Evolutionary conservation across 2,113 vertebrate species (phyloP).

Genomic region (Mastomys natalensis): DNA sequence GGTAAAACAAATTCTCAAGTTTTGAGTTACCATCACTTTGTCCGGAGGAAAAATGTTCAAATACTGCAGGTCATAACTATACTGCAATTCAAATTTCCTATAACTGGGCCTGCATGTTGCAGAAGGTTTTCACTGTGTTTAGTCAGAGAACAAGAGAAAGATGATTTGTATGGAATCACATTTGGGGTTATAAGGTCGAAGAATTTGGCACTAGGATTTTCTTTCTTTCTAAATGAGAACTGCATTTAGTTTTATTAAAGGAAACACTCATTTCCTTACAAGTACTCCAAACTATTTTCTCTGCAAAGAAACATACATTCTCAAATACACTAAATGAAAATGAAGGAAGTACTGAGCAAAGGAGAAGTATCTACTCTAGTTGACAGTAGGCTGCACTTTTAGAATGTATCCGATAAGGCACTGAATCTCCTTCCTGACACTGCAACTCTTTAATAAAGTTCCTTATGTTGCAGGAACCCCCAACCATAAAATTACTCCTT

Average conservation of each 20-base stretch:
- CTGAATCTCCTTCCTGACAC: background rate
- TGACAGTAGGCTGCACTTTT: background rate
- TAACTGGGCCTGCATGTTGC: background rate
- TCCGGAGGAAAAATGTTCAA: background rate
- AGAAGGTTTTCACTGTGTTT: background rate
- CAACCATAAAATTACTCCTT: background rate
- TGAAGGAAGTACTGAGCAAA: constrained; percentile 2
- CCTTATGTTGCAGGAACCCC: background rate
- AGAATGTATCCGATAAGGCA: background rate
- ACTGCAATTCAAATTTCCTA: background rate
- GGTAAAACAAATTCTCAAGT: background rate
- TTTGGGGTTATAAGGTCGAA: background rate
- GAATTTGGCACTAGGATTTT: constrained; percentile 32
- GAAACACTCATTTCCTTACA: constrained; percentile 26
- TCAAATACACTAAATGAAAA: constrained; percentile 28
- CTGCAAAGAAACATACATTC: background rate
- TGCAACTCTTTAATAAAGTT: background rate
- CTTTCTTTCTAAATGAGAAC: constrained; percentile 17
- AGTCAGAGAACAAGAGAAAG: background rate
- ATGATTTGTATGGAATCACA: background rate
- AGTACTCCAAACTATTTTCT: background rate
- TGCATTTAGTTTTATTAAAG: constrained; percentile 33
- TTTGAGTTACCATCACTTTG: constrained; percentile 21
- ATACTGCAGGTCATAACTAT: background rate
- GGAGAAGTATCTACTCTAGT: background rate